Conservation (phyloP, 2,113 vertebrate genomes). For the Bostrychus sinensis region DNA sequence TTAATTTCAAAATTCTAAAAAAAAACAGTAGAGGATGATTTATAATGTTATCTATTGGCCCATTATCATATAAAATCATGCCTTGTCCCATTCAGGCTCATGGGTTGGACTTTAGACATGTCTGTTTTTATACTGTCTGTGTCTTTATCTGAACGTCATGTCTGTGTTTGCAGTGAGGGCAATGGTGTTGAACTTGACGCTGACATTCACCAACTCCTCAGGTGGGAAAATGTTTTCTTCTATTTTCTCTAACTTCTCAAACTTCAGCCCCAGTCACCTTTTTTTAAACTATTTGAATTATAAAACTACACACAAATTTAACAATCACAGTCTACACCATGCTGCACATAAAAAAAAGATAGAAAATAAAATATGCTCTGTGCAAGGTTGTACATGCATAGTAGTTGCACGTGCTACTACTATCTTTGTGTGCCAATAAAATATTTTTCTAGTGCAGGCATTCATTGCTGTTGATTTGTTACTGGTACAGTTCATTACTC, state of each 20-base stretch:
- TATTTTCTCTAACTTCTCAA: not conserved
- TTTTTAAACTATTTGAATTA: not conserved
- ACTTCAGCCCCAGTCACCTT: not conserved
- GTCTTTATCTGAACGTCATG: not conserved
- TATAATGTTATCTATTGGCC: too few species aligned
- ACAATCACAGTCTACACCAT: not conserved
- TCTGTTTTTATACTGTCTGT: not conserved
- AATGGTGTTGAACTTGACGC: conserved; percentile 11
- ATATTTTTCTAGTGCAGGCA: not conserved
- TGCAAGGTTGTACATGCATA: not conserved
- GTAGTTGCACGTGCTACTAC: too few species aligned
- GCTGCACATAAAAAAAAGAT: not conserved
- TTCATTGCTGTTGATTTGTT: too few species aligned
- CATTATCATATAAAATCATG: too few species aligned
- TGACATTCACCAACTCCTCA: conserved; percentile 9
- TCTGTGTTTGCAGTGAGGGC: conserved; percentile 6
- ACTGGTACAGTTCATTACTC: too few species aligned
- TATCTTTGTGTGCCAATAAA: not conserved
- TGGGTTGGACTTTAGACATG: too few species aligned
- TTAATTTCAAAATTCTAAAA: too few species aligned
- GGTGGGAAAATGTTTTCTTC: not conserved
- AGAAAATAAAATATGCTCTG: not conserved
- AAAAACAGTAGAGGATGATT: too few species aligned
- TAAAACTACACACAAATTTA: not conserved
- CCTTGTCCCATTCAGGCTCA: too few species aligned